Conservation (phyloP, 2,797 vertebrate species). For the Periophthalmus magnuspinnatus region DNA sequence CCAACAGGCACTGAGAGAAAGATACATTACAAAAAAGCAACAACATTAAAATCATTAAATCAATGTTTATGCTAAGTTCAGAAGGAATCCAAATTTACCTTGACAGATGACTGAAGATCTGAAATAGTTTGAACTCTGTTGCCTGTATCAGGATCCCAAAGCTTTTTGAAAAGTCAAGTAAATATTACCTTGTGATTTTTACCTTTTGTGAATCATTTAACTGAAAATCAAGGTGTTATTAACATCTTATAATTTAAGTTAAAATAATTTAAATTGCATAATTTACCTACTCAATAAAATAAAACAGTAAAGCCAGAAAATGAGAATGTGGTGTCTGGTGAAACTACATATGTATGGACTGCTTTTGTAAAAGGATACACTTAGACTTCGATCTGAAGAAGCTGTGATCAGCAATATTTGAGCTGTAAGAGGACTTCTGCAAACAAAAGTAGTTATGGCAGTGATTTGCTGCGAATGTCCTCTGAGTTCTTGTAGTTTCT, state of each 20-base stretch:
- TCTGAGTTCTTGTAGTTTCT: constrained; percentile 85
- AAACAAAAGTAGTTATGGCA: constrained; percentile 81
- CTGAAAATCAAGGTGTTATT: not conserved
- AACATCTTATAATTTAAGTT: not conserved
- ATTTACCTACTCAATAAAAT: not conserved
- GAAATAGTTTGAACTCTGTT: constrained; percentile 85
- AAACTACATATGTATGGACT: not conserved
- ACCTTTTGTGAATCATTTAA: not conserved
- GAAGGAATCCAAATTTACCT: constrained; percentile 75
- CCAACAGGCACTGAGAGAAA: constrained; percentile 84
- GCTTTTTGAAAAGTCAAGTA: constrained; percentile 67
- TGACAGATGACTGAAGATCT: constrained; percentile 91
- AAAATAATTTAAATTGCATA: not conserved
- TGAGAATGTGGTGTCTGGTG: not conserved
- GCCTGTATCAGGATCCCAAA: constrained; percentile 89
- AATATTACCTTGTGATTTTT: not conserved
- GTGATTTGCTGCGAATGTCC: constrained; percentile 95
- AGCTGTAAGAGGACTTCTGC: constrained; percentile 24
- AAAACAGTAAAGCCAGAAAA: not conserved
- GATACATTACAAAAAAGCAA: not conserved
- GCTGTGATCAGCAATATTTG: constrained; percentile 84
- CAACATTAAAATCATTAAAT: not conserved
- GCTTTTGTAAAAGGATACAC: constrained; percentile 83
- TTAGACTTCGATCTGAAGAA: constrained; percentile 90
- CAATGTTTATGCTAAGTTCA: not conserved